These are phyloP conservation scores for Vultur gryphus DNA, from an alignment of 2,797 vertebrate species.

Conservation along the genomic window DNA sequence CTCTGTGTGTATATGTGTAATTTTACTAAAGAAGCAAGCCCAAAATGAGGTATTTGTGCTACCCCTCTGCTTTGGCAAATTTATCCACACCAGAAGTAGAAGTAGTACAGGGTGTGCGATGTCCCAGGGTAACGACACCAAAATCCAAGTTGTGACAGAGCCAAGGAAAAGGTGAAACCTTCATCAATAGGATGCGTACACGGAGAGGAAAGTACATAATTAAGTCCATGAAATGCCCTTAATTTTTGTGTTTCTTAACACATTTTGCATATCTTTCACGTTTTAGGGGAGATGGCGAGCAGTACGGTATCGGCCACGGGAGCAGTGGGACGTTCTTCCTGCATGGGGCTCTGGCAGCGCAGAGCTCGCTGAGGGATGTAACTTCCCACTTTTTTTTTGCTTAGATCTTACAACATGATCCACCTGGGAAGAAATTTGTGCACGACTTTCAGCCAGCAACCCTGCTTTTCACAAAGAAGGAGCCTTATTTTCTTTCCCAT, in stretches of 20 bases:
- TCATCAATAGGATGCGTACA: rapidly evolving
- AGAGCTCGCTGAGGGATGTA: not conserved
- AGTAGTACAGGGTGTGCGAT: not conserved
- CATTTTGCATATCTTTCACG: rapidly evolving
- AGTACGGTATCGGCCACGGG: rapidly evolving
- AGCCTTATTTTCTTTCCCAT: not conserved
- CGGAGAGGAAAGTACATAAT: rapidly evolving
- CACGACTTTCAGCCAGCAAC: not conserved
- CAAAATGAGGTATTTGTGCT: not conserved
- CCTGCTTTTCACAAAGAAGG: not conserved
- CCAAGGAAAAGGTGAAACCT: not conserved
- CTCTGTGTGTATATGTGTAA: not conserved
- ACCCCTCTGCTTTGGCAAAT: not conserved
- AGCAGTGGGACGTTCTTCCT: rapidly evolving
- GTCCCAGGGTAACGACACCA: not conserved
- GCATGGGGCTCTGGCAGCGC: rapidly evolving
- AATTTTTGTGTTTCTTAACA: not conserved
- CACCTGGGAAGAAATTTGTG: not conserved
- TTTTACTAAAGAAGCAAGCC: not conserved
- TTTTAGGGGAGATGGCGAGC: rapidly evolving
- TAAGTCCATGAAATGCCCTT: not conserved
- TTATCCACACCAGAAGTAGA: not conserved
- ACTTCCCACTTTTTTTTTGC: not conserved
- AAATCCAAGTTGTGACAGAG: not conserved
- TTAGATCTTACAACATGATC: not conserved